Conservation (phyloP, 2,797 vertebrate genomes). For the Oryzias dopingdopingensis region DNA sequence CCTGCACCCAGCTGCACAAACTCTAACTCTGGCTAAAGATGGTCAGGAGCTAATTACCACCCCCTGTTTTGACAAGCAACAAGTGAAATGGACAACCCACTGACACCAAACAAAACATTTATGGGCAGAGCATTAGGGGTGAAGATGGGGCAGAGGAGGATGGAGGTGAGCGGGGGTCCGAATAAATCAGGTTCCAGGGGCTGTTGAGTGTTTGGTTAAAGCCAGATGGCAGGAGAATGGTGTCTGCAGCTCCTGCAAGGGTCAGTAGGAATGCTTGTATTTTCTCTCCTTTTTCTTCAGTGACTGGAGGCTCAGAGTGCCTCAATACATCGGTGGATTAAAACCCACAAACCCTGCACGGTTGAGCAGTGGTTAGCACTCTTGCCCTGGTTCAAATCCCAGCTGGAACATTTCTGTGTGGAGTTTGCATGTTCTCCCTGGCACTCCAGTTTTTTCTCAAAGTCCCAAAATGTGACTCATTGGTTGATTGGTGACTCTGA, state of each 20-base stretch:
- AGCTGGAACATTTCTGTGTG: too few species aligned
- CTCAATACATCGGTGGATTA: slow-evolving; percentile 69
- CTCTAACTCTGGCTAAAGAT: too few species aligned
- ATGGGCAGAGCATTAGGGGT: background rate
- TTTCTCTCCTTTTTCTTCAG: slow-evolving; percentile 52
- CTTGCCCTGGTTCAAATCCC: too few species aligned
- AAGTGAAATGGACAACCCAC: too few species aligned
- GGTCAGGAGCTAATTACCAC: too few species aligned
- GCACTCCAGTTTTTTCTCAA: too few species aligned
- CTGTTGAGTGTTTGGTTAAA: slow-evolving; percentile 59
- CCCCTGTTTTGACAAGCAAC: too few species aligned
- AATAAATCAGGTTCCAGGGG: slow-evolving; percentile 13
- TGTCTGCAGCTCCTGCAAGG: slow-evolving; percentile 27
- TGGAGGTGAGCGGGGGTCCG: background rate
- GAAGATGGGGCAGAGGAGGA: slow-evolving; percentile 8
- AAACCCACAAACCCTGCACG: slow-evolving; percentile 61
- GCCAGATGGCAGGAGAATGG: slow-evolving; percentile 65
- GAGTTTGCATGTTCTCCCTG: too few species aligned
- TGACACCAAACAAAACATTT: background rate
- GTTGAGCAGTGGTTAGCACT: too few species aligned
- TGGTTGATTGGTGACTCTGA: too few species aligned
- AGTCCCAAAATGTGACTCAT: too few species aligned
- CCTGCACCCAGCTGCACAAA: background rate
- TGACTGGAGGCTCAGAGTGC: slow-evolving; percentile 52
- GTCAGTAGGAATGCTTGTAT: slow-evolving; percentile 59